A percentile compares a stretch with the other conserved stretches of the same genome.
Evolutionary conservation across 2,888 invertebrate species (phyloP).

Genomic region (Limnephilus marmoratus): DNA sequence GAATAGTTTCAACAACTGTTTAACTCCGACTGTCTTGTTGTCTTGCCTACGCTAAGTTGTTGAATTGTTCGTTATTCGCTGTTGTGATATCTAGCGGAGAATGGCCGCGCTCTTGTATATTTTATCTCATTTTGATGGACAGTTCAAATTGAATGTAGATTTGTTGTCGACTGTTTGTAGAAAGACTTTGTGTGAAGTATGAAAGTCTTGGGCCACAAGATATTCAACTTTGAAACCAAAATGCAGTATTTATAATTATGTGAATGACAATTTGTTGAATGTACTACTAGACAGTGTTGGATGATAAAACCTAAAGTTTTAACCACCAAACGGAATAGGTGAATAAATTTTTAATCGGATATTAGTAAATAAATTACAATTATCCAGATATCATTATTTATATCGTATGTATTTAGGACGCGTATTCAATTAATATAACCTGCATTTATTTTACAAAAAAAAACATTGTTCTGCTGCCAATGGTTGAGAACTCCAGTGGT

Average conservation of each 20-base stretch:
- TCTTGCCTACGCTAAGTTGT: not conserved
- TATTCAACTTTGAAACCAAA: not conserved
- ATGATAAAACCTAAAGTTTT: not conserved
- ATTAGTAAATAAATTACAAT: not conserved
- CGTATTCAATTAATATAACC: not conserved
- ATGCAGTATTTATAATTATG: not conserved
- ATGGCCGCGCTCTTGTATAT: conserved; percentile 28
- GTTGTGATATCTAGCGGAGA: conserved; percentile 42
- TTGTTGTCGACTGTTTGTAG: not conserved
- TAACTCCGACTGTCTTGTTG: not conserved
- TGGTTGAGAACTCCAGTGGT: not conserved
- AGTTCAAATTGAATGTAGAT: conserved; percentile 11
- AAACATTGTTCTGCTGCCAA: not conserved
- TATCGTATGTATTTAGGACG: not conserved
- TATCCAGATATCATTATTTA: not conserved
- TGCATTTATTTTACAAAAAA: not conserved
- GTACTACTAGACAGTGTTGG: not conserved
- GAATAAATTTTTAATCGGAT: not conserved
- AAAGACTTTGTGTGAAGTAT: not conserved
- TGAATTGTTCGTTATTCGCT: conserved; percentile 17
- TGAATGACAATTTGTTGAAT: not conserved
- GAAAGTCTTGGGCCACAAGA: not conserved
- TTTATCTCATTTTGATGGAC: not conserved
- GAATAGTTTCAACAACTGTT: conserved; percentile 19
- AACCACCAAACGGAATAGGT: not conserved